A percentile compares a stretch with the other conserved stretches of the same genome.
phyloP scores from a whole-genome alignment of 2,113 vertebrate genomes.

The Xenus cinereus region DNA sequence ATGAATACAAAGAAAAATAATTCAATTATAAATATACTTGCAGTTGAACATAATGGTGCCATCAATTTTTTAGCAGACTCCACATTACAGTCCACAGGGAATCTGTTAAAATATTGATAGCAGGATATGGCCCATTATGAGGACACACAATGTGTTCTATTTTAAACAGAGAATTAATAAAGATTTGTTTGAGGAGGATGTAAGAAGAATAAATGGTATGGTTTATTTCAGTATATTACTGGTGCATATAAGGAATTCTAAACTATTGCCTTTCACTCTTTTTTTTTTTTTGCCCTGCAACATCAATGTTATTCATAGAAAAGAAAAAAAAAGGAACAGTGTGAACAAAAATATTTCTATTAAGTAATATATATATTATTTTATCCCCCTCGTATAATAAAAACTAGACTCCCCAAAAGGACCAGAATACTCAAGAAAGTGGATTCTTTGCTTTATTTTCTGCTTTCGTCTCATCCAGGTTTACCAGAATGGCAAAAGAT shows the following conservation, averaged over 20 bases:
- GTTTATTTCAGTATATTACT: not conserved
- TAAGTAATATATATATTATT: not conserved
- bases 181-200: conserved; percentile 45
- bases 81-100: conserved; percentile 51
- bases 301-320: not conserved
- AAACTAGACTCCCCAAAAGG: not conserved
- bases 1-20: conserved; percentile 36
- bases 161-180: conserved; percentile 63
- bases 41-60: conserved; percentile 32
- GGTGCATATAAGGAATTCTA: not conserved
- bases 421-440: not conserved
- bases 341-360: not conserved
- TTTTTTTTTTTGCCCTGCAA: not conserved
- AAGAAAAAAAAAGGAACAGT: not conserved
- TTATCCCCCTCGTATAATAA: not conserved
- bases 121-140: conserved; percentile 59
- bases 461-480: not conserved
- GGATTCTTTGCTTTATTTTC: not conserved
- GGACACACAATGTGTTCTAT: conserved; percentile 26
- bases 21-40: conserved; percentile 48
- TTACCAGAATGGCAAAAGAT: not conserved
- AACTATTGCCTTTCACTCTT: not conserved
- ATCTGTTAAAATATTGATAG: conserved; percentile 72
- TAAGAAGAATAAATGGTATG: not conserved
- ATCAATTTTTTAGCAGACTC: conserved; percentile 68